Conservation (phyloP, 2,113 vertebrate genomes). For the Kobus ellipsiprymnus region DNA sequence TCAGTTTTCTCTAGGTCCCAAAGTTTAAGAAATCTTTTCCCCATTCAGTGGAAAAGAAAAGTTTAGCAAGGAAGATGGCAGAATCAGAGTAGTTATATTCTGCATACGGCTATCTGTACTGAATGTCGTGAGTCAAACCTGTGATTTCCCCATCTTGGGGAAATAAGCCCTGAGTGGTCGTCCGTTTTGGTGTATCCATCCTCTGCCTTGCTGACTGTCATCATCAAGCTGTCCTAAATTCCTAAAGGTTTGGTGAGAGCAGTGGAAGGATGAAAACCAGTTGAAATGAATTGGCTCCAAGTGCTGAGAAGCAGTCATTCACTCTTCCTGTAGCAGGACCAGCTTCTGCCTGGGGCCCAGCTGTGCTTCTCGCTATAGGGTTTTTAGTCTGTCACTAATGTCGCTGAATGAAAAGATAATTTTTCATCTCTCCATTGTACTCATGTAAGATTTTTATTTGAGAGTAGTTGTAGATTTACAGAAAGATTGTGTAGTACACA, state of each 20-base stretch:
- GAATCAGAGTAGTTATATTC: background rate
- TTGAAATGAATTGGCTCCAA: background rate
- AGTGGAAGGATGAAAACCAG: background rate
- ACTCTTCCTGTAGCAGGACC: no score
- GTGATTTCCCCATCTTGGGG: background rate
- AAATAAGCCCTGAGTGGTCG: no score
- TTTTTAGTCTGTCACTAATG: background rate
- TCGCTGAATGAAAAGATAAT: background rate
- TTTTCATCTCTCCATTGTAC: background rate
- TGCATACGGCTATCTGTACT: accelerated
- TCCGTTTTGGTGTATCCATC: background rate
- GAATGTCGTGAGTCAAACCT: no score
- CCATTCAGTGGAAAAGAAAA: background rate
- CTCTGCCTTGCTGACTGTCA: background rate
- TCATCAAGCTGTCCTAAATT: background rate
- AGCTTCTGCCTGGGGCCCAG: background rate
- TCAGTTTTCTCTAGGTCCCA: background rate
- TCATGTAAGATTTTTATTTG: background rate
- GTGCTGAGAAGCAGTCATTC: no score
- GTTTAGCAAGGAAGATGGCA: background rate
- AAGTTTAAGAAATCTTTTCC: background rate
- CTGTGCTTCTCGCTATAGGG: accelerated
- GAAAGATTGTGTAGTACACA: background rate
- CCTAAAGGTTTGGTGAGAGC: background rate
- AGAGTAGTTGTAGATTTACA: background rate